phyloP scores from a whole-genome alignment of 2,888 invertebrate species.

The Orgyia antiqua region DNA sequence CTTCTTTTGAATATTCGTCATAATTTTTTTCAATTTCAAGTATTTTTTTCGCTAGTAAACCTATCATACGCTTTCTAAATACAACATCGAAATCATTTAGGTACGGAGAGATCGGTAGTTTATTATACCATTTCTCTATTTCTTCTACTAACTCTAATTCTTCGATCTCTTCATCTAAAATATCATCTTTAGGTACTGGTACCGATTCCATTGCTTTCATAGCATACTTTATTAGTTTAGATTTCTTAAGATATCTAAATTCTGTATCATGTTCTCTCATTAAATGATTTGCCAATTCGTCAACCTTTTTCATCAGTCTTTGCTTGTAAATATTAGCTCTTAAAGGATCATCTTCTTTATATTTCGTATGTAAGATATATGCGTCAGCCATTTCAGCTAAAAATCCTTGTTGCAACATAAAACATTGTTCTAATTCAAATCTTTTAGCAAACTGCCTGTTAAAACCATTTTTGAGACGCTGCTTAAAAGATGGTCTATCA shows the following conservation, averaged over 20 bases:
- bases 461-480: constrained; percentile 26
- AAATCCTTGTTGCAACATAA: constrained; percentile 20
- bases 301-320: constrained; percentile 30
- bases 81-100: constrained; percentile 24
- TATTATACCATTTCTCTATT: constrained; percentile 44
- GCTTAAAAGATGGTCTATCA: constrained; percentile 30
- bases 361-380: constrained; percentile 34
- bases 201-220: constrained; percentile 36
- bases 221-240: constrained; percentile 23
- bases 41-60: constrained; percentile 33
- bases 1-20: constrained; percentile 18
- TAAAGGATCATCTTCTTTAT: constrained; percentile 35
- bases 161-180: constrained; percentile 40
- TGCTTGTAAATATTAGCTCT: constrained; percentile 38
- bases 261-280: constrained; percentile 25
- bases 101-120: constrained; percentile 29
- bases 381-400: constrained; percentile 34
- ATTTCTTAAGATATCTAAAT: constrained; percentile 25
- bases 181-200: constrained; percentile 32
- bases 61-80: constrained; percentile 30
- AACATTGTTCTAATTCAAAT: constrained; percentile 16
- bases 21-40: constrained; percentile 28
- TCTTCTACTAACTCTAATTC: constrained; percentile 45
- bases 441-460: constrained; percentile 20
- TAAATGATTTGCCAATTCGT: constrained; percentile 30